Conservation (phyloP, 2,888 invertebrate species). For the Nesidiocoris tenuis region DNA sequence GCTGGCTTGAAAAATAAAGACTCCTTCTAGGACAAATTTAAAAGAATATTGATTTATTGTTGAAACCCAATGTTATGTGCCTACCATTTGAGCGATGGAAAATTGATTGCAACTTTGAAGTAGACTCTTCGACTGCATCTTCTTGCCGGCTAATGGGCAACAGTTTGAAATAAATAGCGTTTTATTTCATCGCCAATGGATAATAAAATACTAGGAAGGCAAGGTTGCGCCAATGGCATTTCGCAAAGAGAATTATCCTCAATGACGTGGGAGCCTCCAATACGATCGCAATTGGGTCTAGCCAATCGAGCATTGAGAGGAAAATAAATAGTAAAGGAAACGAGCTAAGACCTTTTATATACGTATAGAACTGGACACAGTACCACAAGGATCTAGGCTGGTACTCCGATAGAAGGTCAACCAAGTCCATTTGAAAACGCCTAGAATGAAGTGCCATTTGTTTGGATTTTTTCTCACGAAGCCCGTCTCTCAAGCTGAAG, state of each 20-base stretch:
- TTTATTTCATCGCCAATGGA: background rate
- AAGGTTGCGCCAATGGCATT: background rate
- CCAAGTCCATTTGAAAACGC: conserved; percentile 19
- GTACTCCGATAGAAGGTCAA: background rate
- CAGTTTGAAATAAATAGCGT: background rate
- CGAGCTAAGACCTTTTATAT: background rate
- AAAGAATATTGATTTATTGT: no score
- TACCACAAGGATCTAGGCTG: background rate
- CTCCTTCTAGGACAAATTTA: no score
- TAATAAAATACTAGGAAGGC: background rate
- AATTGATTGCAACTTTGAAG: no score
- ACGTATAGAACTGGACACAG: background rate
- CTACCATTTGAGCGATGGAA: no score
- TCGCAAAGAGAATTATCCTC: background rate
- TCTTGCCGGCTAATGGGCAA: background rate
- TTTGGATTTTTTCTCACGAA: conserved; percentile 15
- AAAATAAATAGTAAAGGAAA: background rate
- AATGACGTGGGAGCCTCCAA: background rate
- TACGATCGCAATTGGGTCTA: background rate
- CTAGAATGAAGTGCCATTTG: conserved; percentile 28
- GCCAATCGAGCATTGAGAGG: background rate
- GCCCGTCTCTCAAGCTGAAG: background rate
- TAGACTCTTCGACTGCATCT: background rate
- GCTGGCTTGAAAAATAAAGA: no score
- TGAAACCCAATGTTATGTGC: no score